Conservation (phyloP, 1,140 invertebrate species). For the Drosophila pruinosa region DNA sequence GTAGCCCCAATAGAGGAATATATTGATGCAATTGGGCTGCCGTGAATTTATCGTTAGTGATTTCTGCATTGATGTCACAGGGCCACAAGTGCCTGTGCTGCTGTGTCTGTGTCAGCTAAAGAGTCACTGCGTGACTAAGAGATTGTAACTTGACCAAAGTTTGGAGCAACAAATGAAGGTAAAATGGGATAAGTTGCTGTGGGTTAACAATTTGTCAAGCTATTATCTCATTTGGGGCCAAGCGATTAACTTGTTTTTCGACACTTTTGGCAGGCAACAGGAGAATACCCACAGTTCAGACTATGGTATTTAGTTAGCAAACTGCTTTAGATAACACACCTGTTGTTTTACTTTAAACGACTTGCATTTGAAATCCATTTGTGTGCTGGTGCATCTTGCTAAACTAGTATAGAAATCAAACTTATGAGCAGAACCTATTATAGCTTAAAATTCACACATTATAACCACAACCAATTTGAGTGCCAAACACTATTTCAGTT, state of each 20-base stretch:
- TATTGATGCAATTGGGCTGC: neutral
- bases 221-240: conserved; percentile 53
- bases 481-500: neutral
- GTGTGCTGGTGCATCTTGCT: too few species aligned
- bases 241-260: conserved; percentile 39
- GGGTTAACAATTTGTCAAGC: conserved; percentile 41
- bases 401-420: too few species aligned
- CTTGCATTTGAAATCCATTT: neutral
- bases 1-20: conserved; percentile 27
- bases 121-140: neutral
- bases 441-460: too few species aligned
- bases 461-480: neutral
- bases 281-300: neutral
- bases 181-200: conserved; percentile 46
- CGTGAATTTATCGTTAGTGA: conserved; percentile 32
- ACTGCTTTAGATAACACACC: neutral
- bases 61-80: neutral
- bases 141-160: conserved; percentile 39
- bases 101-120: neutral
- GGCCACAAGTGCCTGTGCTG: neutral
- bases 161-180: conserved; percentile 15
- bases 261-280: neutral
- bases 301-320: neutral
- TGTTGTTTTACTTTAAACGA: neutral
- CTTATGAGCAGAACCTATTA: neutral